Percentiles rank a stretch among this genome's conserved stretches.
These are phyloP conservation scores for Eubasilissa splendida DNA, from an alignment of 2,888 invertebrate genomes.

Conservation along the genomic window DNA sequence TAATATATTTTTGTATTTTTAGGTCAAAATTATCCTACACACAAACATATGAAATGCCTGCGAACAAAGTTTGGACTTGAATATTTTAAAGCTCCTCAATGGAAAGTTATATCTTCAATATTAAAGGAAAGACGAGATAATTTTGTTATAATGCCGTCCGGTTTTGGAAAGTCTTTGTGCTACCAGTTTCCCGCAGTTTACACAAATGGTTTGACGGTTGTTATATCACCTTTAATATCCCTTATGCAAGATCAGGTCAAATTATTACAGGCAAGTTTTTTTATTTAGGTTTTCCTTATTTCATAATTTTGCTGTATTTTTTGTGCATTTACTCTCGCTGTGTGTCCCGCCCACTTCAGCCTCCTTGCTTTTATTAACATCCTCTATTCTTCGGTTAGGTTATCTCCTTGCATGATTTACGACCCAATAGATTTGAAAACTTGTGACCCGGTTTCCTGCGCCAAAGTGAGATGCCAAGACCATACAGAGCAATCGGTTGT, in stretches of 20 bases:
- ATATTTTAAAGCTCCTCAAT: slow-evolving; percentile 73
- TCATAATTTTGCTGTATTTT: background rate
- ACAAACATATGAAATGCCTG: slow-evolving; percentile 65
- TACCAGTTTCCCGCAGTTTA: slow-evolving; percentile 80
- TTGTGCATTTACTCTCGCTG: background rate
- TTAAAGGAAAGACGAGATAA: slow-evolving; percentile 72
- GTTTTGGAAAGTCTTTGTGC: slow-evolving; percentile 80
- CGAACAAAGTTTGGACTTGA: slow-evolving; percentile 71
- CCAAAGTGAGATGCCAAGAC: too few relatives aligned
- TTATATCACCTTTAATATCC: slow-evolving; percentile 80
- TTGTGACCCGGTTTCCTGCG: too few relatives aligned
- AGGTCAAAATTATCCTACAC: slow-evolving; percentile 18
- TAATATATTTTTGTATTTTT: slow-evolving; percentile 17
- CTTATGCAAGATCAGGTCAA: slow-evolving; percentile 83
- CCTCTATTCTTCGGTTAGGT: too few relatives aligned
- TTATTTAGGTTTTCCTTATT: background rate
- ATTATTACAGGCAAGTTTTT: slow-evolving; percentile 66
- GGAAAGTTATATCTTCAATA: slow-evolving; percentile 73
- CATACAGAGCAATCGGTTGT: too few relatives aligned
- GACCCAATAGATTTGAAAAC: too few relatives aligned
- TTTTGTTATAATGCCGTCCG: slow-evolving; percentile 79
- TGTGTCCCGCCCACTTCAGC: background rate
- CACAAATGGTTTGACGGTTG: slow-evolving; percentile 71
- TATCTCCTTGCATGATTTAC: too few relatives aligned
- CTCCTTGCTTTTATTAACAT: background rate